Base-by-base conservation (phyloP, 2,888 invertebrate genomes). In the Acleris laterana region DNA sequence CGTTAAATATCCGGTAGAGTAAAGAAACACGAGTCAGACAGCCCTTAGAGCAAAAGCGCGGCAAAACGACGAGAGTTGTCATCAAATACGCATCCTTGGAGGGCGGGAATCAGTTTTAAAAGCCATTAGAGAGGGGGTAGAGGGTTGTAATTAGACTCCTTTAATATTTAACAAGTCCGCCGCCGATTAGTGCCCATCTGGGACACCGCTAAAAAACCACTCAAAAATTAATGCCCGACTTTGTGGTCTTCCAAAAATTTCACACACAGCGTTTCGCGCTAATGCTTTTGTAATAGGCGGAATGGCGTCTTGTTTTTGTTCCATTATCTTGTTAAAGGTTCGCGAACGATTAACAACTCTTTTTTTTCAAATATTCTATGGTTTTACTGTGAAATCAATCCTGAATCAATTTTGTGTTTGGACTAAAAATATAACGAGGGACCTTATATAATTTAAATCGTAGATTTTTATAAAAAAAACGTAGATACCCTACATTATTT, bases 121-220 rank as follows among this genome's bases (percentile, higher is more conserved):
- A 92, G 88, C 93, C 92, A 93, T 93, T 93, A 93, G 90, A 88
- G 76, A 71, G 86, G 73, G 69, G 74, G 69, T 76, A 74, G 79
- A 85, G 80, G 82, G 81, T 80, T 82, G 90, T 92, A 93, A 93
- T 92, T 93, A 93, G 89, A 87, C 85, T 83, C 87, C 93, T 89
- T 93, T 93, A 93, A 93, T 93, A 93, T 93, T 93, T 93, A 92
- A 92, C 91, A 92, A 92, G 93, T 92, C 88, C 85, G 85, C 83
- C 84, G 84, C 75, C 90, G 92, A 92, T 92, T 92, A 93, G 84
- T 87, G 86, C 76, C 82, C 93, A 91, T 87, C 89, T 92, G 92
- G 76, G 91, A 81, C 87, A 84, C 87, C 87, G 84, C 88, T 85
- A 85, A 90, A 90, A 92, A 91, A 88, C 83, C 85, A 85, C 86